phyloP scores from a whole-genome alignment of 2,113 vertebrate species.

The Nestor notabilis region DNA sequence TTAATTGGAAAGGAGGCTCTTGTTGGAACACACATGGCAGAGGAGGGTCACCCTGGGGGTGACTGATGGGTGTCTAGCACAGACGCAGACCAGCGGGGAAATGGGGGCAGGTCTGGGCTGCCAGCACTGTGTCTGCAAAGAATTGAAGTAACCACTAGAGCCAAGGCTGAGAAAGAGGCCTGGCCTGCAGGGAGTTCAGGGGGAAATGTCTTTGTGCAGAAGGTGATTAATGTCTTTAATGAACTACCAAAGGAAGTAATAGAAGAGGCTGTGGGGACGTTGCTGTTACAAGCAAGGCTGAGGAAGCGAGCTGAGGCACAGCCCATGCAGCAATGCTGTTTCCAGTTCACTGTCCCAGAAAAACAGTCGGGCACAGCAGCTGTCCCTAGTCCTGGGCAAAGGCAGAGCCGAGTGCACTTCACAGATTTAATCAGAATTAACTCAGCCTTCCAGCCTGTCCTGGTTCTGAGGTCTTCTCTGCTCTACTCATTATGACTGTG shows the following conservation, averaged over 20 bases:
- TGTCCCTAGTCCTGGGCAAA: background rate
- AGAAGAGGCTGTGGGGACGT: background rate
- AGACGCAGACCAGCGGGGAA: background rate
- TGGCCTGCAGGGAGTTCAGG: constrained; percentile 30
- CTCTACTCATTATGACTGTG: background rate
- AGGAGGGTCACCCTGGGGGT: background rate
- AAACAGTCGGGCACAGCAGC: background rate
- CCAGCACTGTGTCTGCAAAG: background rate
- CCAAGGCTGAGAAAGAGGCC: background rate
- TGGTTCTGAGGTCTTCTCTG: background rate
- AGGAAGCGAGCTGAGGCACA: background rate
- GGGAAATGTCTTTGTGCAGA: constrained; percentile 15
- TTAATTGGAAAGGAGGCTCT: background rate
- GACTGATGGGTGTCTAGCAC: accelerated
- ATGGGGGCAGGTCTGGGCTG: background rate
- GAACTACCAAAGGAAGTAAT: constrained; percentile 38
- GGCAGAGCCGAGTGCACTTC: background rate
- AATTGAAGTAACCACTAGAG: background rate
- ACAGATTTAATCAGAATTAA: background rate
- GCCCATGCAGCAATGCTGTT: background rate
- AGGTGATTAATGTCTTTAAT: constrained; percentile 42
- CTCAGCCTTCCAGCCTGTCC: background rate
- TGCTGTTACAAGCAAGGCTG: background rate
- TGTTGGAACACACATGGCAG: accelerated
- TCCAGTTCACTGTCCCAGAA: constrained; percentile 40